Conservation (phyloP, 2,888 invertebrate genomes). For the Torymus texanus region DNA sequence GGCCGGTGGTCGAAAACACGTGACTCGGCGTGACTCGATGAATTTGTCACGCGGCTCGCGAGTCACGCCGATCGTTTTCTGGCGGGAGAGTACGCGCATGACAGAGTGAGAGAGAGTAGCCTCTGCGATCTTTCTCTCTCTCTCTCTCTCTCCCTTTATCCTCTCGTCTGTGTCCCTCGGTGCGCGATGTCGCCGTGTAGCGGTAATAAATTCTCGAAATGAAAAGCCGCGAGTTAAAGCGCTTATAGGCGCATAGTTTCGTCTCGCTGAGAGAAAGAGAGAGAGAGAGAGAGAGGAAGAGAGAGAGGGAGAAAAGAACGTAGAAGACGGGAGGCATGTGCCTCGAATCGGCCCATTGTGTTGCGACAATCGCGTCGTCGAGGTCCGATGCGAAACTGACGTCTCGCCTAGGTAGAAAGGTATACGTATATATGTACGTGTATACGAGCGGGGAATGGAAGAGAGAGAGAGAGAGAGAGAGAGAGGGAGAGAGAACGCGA, state of each 20-base stretch:
- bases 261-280: not conserved
- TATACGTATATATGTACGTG: slow-evolving; percentile 4
- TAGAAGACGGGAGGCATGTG: slow-evolving; percentile 32
- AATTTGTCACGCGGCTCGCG: slow-evolving; percentile 69
- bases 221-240: slow-evolving; percentile 48
- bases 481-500: not conserved
- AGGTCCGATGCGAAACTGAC: slow-evolving; percentile 47
- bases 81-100: slow-evolving; percentile 23
- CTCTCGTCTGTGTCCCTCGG: no score
- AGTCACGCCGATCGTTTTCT: slow-evolving; percentile 59
- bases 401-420: slow-evolving; percentile 1
- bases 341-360: slow-evolving; percentile 49
- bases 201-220: slow-evolving; percentile 57
- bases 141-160: slow-evolving; percentile 18
- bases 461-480: not conserved
- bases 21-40: slow-evolving; percentile 70
- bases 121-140: slow-evolving; percentile 26
- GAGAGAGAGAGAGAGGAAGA: slow-evolving; percentile 7
- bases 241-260: slow-evolving; percentile 29
- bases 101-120: slow-evolving; percentile 10
- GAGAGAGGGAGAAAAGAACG: slow-evolving; percentile 16
- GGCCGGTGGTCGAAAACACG: slow-evolving; percentile 64
- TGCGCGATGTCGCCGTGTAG: slow-evolving; percentile 42
- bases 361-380: slow-evolving; percentile 44
- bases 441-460: not conserved